Conservation (phyloP, 2,888 invertebrate genomes). For the Aelia acuminata region DNA sequence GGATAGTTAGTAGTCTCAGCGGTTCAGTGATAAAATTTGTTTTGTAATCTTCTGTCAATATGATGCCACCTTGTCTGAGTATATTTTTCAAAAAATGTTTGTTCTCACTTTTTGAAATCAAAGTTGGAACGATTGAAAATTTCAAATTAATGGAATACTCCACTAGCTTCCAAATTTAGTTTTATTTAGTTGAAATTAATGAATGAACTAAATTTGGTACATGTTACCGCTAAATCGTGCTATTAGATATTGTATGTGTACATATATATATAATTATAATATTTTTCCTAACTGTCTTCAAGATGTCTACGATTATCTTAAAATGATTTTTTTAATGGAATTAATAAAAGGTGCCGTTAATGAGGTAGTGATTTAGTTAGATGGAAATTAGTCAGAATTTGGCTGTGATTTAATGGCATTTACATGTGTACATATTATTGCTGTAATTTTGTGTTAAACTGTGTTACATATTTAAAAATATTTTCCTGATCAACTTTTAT, state of each 20-base stretch:
- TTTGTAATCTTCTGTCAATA: slow-evolving; percentile 24
- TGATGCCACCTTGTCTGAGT: slow-evolving; percentile 50
- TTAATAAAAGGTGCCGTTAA: slow-evolving; percentile 13
- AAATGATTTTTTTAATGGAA: background rate
- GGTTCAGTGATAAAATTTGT: background rate
- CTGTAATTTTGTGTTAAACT: background rate
- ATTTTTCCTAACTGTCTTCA: background rate
- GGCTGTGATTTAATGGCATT: slow-evolving; percentile 65
- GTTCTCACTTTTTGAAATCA: slow-evolving; percentile 27
- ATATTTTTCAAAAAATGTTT: slow-evolving; percentile 48
- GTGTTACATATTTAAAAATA: background rate
- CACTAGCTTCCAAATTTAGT: slow-evolving; percentile 31
- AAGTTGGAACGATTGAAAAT: background rate
- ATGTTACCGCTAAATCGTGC: slow-evolving; percentile 60
- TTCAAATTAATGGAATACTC: background rate
- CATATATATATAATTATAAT: slow-evolving; percentile 21
- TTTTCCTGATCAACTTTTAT: background rate
- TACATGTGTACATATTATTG: slow-evolving; percentile 58
- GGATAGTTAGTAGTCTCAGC: slow-evolving; percentile 74
- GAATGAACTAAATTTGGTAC: slow-evolving; percentile 37
- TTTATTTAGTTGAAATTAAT: background rate
- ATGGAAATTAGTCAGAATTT: slow-evolving; percentile 60
- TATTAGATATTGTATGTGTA: slow-evolving; percentile 51
- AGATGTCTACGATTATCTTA: background rate
- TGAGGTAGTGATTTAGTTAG: slow-evolving; percentile 38